Evolutionary conservation across 92 coral and sea anemone genomes (phyloP).

Genomic region (Scolanthus callimorphus): DNA sequence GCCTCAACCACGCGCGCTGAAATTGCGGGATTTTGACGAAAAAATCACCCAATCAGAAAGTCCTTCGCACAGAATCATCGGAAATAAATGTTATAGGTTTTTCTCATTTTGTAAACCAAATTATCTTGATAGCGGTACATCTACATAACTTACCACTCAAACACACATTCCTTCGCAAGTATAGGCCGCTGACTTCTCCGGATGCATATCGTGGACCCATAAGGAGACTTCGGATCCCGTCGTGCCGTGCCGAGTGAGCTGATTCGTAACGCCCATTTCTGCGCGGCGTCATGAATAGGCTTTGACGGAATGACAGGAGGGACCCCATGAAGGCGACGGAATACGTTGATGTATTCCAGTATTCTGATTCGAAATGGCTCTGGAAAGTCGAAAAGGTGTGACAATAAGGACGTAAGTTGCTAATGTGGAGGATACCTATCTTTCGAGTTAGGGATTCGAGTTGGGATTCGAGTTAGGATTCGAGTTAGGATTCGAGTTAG

Average conservation of each 20-base stretch:
- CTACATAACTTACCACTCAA: slow-evolving; percentile 50
- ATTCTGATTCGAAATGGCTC: slow-evolving; percentile 49
- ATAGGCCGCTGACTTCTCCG: slow-evolving; percentile 34
- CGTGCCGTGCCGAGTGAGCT: slow-evolving; percentile 44
- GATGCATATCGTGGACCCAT: slow-evolving; percentile 58
- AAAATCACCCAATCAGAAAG: no score
- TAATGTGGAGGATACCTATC: no score
- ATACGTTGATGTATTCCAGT: slow-evolving; percentile 72
- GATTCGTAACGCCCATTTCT: slow-evolving; percentile 57
- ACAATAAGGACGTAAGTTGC: no score
- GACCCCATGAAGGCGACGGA: slow-evolving; percentile 79
- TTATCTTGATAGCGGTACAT: no score
- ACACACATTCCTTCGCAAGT: slow-evolving; percentile 51
- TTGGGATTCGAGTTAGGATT: no score
- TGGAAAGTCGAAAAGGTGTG: slow-evolving; percentile 14
- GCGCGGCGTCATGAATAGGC: slow-evolving; percentile 41
- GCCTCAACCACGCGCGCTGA: no score
- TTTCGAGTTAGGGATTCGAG: no score
- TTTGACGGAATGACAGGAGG: slow-evolving; percentile 64
- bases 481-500: no score
- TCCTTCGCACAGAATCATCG: no score
- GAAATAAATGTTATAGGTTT: no score
- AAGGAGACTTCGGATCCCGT: slow-evolving; percentile 57
- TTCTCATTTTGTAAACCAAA: no score
- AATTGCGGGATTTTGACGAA: no score